phyloP scores from a whole-genome alignment of 2,113 vertebrate species.

The Noturus placidus region DNA sequence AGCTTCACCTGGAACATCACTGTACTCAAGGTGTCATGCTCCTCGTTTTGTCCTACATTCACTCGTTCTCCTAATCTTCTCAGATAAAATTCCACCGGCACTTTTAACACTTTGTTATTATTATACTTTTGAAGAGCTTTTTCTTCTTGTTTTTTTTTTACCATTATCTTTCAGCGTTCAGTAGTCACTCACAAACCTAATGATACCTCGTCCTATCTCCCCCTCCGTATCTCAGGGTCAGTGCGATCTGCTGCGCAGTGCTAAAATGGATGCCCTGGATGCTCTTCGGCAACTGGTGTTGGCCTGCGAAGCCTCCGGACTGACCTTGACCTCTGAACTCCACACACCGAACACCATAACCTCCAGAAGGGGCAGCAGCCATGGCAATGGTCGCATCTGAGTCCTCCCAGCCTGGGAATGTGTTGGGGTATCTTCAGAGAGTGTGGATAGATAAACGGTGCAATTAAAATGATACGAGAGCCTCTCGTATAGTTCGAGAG shows the following conservation, averaged over 20 bases:
- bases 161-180: background rate
- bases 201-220: constrained; percentile 22
- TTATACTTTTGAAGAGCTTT: background rate
- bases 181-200: background rate
- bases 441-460: background rate
- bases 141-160: background rate
- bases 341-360: constrained; percentile 62
- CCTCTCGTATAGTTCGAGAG: background rate
- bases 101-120: background rate
- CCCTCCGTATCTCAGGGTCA: constrained; percentile 80
- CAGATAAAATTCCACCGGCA: background rate
- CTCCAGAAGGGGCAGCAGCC: constrained; percentile 64
- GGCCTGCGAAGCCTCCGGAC: constrained; percentile 87
- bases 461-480: background rate
- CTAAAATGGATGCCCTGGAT: constrained; percentile 89
- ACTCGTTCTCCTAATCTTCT: background rate
- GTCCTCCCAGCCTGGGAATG: background rate
- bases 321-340: constrained; percentile 72
- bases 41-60: background rate
- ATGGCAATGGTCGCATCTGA: constrained; percentile 76
- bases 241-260: constrained; percentile 88
- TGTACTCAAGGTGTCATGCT: constrained; percentile 72
- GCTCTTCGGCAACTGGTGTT: constrained; percentile 92
- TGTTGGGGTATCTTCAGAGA: constrained; percentile 3
- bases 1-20: constrained; percentile 90